Percentiles rank a stretch among this genome's conserved stretches.
These are phyloP conservation scores for Lordiphosa mommai DNA, from an alignment of 1,140 invertebrate genomes.

Conservation along the genomic window DNA sequence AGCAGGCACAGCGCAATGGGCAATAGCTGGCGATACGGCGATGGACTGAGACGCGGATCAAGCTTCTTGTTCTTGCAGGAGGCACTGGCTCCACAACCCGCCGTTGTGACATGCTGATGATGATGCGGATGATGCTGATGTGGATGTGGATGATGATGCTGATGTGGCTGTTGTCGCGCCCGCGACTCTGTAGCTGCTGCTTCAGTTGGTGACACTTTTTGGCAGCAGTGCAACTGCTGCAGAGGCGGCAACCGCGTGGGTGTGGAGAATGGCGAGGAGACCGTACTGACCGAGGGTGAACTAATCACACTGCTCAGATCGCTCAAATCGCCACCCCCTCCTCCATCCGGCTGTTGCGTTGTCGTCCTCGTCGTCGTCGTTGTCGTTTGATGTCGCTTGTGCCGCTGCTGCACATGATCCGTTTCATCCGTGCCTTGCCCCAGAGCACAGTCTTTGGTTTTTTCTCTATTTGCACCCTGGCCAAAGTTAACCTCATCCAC, in stretches of 20 bases:
- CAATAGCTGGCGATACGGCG: constrained; percentile 81
- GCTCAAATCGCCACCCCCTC: constrained; percentile 44
- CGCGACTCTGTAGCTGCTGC: constrained; percentile 20
- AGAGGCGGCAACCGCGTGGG: constrained; percentile 64
- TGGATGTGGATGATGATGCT: constrained; percentile 37
- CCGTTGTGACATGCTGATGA: constrained; percentile 35
- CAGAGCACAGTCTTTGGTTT: constrained; percentile 63
- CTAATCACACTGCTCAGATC: constrained; percentile 69
- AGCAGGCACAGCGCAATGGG: constrained; percentile 83
- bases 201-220: constrained; percentile 32
- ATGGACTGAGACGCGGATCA: constrained; percentile 74
- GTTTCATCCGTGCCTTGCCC: constrained; percentile 52
- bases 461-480: constrained; percentile 26
- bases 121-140: constrained; percentile 59
- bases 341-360: constrained; percentile 37
- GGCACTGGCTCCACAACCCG: constrained; percentile 21
- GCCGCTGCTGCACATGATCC: constrained; percentile 71
- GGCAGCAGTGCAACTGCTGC: constrained; percentile 62
- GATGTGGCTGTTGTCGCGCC: constrained; percentile 46
- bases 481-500: constrained; percentile 66
- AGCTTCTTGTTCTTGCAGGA: constrained; percentile 70
- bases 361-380: constrained; percentile 13
- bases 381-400: constrained; percentile 51
- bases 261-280: constrained; percentile 73
- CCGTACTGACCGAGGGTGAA: constrained; percentile 69